phyloP scores from a whole-genome alignment of 2,888 invertebrate species.

The Ceramica pisi region DNA sequence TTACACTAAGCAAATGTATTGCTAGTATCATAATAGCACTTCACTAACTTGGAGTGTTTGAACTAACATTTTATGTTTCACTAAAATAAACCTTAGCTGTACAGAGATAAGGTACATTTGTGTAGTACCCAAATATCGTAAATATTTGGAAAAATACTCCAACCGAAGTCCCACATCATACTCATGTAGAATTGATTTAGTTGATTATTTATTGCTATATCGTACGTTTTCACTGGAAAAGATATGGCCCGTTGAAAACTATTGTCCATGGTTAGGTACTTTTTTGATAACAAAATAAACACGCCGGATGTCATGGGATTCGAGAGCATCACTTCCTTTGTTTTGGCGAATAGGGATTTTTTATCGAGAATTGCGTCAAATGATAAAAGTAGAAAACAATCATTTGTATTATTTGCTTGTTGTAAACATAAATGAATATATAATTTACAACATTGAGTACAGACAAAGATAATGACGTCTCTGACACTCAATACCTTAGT shows the following conservation, averaged over 20 bases:
- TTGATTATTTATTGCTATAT: not conserved
- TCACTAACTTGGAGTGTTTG: not conserved
- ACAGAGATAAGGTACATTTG: not conserved
- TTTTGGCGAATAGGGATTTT: not conserved
- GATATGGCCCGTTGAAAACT: not conserved
- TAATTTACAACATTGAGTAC: too few species aligned
- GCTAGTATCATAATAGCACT: not conserved
- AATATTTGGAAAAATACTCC: not conserved
- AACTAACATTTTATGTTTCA: not conserved
- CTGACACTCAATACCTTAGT: too few species aligned
- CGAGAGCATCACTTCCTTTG: not conserved
- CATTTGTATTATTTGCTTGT: not conserved
- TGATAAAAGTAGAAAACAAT: not conserved
- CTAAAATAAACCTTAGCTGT: not conserved
- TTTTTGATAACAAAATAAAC: slow-evolving; percentile 17
- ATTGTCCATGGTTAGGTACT: slow-evolving; percentile 3
- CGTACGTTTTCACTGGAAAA: not conserved
- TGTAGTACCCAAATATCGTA: not conserved
- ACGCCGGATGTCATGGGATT: not conserved
- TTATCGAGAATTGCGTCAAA: slow-evolving; percentile 1
- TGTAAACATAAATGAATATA: not conserved
- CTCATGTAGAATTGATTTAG: not conserved
- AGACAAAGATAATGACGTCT: too few species aligned
- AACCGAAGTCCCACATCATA: not conserved
- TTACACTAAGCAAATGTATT: not conserved